Evolutionary conservation across 1,140 invertebrate genomes (phyloP), one percentile per base, ranked within the genome.

Genomic region (Doryteuthis pealeii): DNA sequence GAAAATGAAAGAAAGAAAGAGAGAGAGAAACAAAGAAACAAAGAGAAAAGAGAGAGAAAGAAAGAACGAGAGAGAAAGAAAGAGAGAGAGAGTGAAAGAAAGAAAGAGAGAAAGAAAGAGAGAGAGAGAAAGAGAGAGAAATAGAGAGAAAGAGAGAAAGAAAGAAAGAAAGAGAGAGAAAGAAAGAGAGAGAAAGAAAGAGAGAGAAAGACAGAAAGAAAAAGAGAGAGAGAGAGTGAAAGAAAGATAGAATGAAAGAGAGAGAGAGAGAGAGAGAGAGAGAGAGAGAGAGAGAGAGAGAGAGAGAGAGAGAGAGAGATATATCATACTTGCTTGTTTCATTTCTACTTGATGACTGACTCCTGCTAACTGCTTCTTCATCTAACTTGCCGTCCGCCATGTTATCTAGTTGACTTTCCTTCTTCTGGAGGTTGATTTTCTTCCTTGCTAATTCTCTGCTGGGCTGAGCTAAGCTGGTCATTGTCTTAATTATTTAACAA

Each of bases 201-300:
- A n/a, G 5, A 28, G 18, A 3, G 26, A n/a, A n/a, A n/a, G n/a
- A n/a, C n/a, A n/a, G n/a, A 28, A 5, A 15, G 18, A 28, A 58
- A n/a, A 58, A 58, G 5, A 58, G 18, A 40, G 10, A 58, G 5
- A 28, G 18, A 58, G 18, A 1, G 18, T 4, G 5, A 28, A 3
- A 2, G 18, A 15, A n/a, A 58, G 18, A 10, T 8, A 3, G 3
- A 58, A 28, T 0, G 18, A 58, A 4, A 1, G 18, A 58, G 18
- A 58, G 18, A 58, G 18, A 58, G 5, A 58, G 18, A 58, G 18
- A 58, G 5, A 58, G 5, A 58, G 18, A 58, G 5, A n/a, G n/a
- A n/a, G n/a, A n/a, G n/a, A n/a, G n/a, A n/a, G n/a, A n/a, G n/a
- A 5, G 35, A 40, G 10, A 49, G 70, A 71, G 70, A 71, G 33